Evolutionary conservation across 2,113 vertebrate species (phyloP), one percentile per base, ranked within the genome.

Genomic region (Oreochromis niloticus): DNA sequence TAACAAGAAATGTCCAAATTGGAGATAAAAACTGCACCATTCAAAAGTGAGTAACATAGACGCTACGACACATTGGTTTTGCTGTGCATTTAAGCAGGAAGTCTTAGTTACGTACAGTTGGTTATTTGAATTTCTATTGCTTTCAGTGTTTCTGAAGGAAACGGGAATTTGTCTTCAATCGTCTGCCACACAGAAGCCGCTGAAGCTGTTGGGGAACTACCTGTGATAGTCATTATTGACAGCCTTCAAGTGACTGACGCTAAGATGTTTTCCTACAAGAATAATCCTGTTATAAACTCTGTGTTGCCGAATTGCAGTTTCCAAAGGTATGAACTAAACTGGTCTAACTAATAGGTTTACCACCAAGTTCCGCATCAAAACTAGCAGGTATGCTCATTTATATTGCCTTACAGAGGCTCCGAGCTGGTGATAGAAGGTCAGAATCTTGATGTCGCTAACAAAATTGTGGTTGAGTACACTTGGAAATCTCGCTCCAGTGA

Each of bases 291-390:
- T 0, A 91, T 99, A 55, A 88, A 75, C 0, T 55, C 89, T 30
- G 83, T 99, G 6, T 3, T 41, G 17, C 98, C 99, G 56, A 82
- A 34, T 14, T 99, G 99, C 95, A 96, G 97, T 88, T 98, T 96
- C 55, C 91, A 22, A 81, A 95, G 92, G 97, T 97, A 91, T 48
- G 91, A 59, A 57, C 54, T 56, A 30, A 59, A 34, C 61, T 84
- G 27, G n/a, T 81, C 30, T 50, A 27, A 59, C 27, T 66, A 81
- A 30, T 32, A 36, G 12, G 73, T 16, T 30, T 78, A 78, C 11
- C 6, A 41, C 48, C 4, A 30, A 30, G 19, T 52, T 22, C 46
- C n/a, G 88, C 24, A 75, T 61, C 22, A 43, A 82, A n/a, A 81
- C 9, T 12, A 84, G 13, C 6, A 7, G 13, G 27, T 52, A 27